phyloP scores from a whole-genome alignment of 2,113 vertebrate species.

The Cephalopholis sonnerati region DNA sequence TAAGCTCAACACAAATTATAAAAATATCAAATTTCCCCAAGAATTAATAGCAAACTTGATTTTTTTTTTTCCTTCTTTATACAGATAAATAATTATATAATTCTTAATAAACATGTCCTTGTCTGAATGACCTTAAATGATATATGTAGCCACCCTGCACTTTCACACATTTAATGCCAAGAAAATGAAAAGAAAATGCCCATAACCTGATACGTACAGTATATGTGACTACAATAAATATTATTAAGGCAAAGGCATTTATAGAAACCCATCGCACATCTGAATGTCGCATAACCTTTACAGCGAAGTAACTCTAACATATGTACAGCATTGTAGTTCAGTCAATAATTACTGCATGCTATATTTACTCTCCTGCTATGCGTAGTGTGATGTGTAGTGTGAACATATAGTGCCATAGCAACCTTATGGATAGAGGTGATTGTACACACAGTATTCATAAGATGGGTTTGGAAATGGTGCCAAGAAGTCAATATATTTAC shows the following conservation, averaged over 20 bases:
- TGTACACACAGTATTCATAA: conserved; percentile 16
- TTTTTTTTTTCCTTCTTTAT: no score
- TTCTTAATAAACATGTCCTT: no score
- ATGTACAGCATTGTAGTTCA: not conserved
- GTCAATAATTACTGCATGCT: conserved; percentile 4
- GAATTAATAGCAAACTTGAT: no score
- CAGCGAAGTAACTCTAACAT: not conserved
- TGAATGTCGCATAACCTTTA: not conserved
- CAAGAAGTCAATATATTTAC: conserved; percentile 31
- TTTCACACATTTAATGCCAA: no score
- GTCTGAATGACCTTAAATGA: no score
- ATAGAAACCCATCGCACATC: not conserved
- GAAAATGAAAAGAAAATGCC: no score
- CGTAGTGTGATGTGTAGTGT: not conserved
- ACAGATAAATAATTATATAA: no score
- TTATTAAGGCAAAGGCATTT: not conserved
- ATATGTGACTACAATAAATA: not conserved
- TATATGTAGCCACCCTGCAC: no score
- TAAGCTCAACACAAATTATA: no score
- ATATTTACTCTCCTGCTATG: conserved; percentile 3
- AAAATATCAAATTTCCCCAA: no score
- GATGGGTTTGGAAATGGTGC: conserved; percentile 12
- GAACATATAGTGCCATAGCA: not conserved
- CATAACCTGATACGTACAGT: not conserved
- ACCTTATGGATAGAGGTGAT: not conserved